These are phyloP conservation scores for Aricia agestis DNA, from an alignment of 1,140 invertebrate genomes.

Conservation along the genomic window DNA sequence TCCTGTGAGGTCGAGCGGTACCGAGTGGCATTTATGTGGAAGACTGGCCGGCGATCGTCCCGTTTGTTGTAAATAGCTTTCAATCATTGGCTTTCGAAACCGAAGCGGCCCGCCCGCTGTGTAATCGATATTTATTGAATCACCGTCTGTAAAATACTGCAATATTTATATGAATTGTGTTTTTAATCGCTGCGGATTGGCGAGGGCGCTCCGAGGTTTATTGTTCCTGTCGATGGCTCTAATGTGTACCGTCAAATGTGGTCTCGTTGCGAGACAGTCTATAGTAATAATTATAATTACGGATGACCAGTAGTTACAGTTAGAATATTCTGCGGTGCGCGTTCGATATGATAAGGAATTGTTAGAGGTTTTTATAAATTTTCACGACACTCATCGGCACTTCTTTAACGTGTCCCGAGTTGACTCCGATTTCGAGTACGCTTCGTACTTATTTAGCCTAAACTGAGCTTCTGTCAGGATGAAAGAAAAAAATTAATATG, in stretches of 20 bases:
- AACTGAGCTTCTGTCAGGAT: background rate
- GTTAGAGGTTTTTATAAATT: background rate
- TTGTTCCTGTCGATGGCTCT: conserved; percentile 23
- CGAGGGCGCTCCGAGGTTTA: conserved; percentile 12
- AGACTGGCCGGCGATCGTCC: conserved; percentile 42
- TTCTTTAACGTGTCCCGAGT: conserved; percentile 2
- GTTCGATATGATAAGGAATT: background rate
- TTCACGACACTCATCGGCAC: background rate
- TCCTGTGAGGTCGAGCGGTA: conserved; percentile 76
- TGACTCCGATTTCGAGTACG: background rate
- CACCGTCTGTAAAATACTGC: conserved; percentile 18
- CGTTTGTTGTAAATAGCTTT: conserved; percentile 52
- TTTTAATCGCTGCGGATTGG: conserved; percentile 18
- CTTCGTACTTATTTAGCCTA: too few species aligned
- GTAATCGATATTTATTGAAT: conserved; percentile 20
- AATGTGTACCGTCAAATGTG: conserved; percentile 16
- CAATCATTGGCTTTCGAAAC: conserved; percentile 20
- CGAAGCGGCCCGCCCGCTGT: conserved; percentile 17
- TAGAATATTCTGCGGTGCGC: background rate
- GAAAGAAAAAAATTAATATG: background rate
- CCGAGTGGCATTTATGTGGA: conserved; percentile 56
- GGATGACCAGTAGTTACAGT: background rate
- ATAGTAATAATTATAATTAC: background rate
- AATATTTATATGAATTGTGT: conserved; percentile 20
- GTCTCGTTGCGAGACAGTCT: background rate